Evolutionary conservation across 2,797 vertebrate genomes (phyloP).

Genomic region (Alfaro cultratus): DNA sequence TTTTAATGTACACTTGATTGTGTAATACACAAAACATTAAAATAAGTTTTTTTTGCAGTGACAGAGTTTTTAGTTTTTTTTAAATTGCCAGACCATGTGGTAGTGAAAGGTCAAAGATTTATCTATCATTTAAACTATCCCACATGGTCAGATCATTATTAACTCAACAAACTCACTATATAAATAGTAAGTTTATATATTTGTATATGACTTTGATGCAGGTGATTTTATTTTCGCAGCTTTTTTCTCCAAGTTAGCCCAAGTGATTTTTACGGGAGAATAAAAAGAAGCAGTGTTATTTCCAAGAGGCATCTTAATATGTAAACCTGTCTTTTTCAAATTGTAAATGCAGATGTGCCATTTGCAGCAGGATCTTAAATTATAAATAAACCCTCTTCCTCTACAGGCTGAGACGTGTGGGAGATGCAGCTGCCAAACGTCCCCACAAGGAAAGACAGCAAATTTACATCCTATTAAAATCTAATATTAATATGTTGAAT

Average conservation of each 20-base stretch:
- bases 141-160: background rate
- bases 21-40: background rate
- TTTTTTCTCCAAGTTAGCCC: background rate
- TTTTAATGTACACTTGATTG: background rate
- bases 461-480: background rate
- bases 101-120: background rate
- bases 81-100: background rate
- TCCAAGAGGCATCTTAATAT: background rate
- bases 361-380: background rate
- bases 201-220: too few species aligned
- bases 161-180: background rate
- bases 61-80: background rate
- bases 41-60: background rate
- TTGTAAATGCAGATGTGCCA: background rate
- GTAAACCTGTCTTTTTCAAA: background rate
- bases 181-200: too few species aligned
- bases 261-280: background rate
- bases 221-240: background rate
- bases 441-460: background rate
- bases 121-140: background rate
- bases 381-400: background rate
- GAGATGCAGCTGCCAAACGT: background rate
- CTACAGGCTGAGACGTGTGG: background rate
- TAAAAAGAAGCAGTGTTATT: background rate
- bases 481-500: conserved; percentile 5